Evolutionary conservation across 2,797 vertebrate genomes (phyloP).

Genomic region (Ceyx erithaca): DNA sequence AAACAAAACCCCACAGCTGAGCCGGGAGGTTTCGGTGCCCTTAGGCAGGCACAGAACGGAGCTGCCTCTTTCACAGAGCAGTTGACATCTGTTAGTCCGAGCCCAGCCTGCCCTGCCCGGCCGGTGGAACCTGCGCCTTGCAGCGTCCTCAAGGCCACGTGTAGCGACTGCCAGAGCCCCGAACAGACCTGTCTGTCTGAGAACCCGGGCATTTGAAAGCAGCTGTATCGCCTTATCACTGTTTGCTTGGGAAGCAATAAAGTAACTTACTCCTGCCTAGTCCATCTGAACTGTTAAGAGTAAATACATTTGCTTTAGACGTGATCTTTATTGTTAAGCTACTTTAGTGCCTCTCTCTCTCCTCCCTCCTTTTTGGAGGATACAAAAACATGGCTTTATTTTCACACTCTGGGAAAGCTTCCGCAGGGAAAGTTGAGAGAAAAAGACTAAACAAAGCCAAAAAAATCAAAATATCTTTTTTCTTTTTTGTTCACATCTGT

Average conservation of each 20-base stretch:
- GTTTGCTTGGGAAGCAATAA: conserved; percentile 49
- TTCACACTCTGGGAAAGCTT: not conserved
- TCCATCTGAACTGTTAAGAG: conserved; percentile 4
- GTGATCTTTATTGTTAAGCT: not conserved
- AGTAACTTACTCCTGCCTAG: not conserved
- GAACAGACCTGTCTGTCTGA: not conserved
- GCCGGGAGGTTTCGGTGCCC: not conserved
- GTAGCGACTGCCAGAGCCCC: not conserved
- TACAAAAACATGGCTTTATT: not conserved
- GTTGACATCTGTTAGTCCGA: not conserved
- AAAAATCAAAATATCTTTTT: not conserved
- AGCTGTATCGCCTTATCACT: conserved; percentile 39
- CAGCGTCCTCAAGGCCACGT: not conserved
- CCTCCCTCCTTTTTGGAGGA: not conserved
- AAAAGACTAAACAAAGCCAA: not conserved
- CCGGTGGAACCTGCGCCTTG: not conserved
- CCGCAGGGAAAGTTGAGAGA: not conserved
- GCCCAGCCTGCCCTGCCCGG: not conserved
- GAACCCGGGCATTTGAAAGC: conserved; percentile 9
- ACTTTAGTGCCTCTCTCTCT: not conserved
- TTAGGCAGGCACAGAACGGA: not conserved
- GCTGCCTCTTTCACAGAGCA: not conserved
- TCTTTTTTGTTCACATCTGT: not conserved
- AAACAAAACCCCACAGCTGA: not conserved
- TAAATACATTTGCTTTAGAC: conserved; percentile 45